Conservation (phyloP, 1,140 invertebrate species). For the Sycobia sp. region DNA sequence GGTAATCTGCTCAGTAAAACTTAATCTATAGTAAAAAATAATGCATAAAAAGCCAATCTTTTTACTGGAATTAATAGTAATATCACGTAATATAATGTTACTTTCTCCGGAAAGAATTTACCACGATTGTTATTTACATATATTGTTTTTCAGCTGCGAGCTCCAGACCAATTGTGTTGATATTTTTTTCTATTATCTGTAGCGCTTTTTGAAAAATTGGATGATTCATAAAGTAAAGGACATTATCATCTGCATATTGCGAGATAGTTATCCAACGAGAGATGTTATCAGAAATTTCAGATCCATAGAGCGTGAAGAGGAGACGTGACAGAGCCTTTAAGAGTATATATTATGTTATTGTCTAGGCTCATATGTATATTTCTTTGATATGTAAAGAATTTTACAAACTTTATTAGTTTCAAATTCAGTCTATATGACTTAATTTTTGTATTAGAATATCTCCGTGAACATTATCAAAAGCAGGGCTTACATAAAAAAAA, state of each 20-base stretch:
- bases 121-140: background rate
- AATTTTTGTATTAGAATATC: too few relatives aligned
- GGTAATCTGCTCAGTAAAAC: too few relatives aligned
- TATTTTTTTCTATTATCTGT: too few relatives aligned
- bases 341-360: too few relatives aligned
- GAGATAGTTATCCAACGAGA: too few relatives aligned
- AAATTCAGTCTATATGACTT: too few relatives aligned
- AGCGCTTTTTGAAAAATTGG: background rate
- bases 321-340: background rate
- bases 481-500: background rate
- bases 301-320: background rate
- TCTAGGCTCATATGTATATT: background rate
- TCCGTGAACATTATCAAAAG: background rate
- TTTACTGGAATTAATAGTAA: too few relatives aligned
- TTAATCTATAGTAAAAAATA: too few relatives aligned
- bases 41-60: constrained; percentile 7
- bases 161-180: background rate
- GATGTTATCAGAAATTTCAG: background rate
- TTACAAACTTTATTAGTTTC: too few relatives aligned
- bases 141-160: background rate
- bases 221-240: background rate
- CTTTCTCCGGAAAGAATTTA: background rate
- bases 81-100: background rate
- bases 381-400: background rate
- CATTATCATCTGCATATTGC: constrained; percentile 3